Evolutionary conservation across 1,140 invertebrate genomes (phyloP).

Genomic region (Apis laboriosa): DNA sequence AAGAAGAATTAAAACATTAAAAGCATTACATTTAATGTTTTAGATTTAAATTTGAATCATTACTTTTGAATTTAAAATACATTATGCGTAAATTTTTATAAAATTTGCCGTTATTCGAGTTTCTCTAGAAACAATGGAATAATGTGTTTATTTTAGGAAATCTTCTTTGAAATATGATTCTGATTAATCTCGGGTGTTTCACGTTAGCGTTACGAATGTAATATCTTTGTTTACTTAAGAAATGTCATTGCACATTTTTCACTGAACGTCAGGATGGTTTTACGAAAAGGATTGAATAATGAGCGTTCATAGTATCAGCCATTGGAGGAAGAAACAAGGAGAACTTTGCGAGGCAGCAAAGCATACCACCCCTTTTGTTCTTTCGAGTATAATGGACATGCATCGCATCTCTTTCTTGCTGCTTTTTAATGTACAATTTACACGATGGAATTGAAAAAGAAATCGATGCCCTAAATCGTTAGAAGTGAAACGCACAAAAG

Average conservation of each 20-base stretch:
- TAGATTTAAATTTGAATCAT: too few relatives aligned
- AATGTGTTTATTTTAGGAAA: slow-evolving; percentile 19
- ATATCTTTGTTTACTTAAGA: slow-evolving; percentile 14
- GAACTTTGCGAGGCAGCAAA: slow-evolving; percentile 28
- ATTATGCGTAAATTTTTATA: background rate
- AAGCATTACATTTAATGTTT: too few relatives aligned
- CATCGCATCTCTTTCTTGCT: slow-evolving; percentile 31
- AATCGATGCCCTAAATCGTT: slow-evolving; percentile 51
- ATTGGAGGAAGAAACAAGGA: slow-evolving; percentile 8
- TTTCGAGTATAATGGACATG: slow-evolving; percentile 42
- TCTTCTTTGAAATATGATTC: slow-evolving; percentile 21
- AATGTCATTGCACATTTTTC: slow-evolving; percentile 38
- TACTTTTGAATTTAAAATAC: background rate
- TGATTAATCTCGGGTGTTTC: slow-evolving; percentile 31
- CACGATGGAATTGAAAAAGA: slow-evolving; percentile 43
- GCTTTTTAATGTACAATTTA: slow-evolving; percentile 38
- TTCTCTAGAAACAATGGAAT: background rate
- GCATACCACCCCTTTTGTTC: slow-evolving; percentile 38
- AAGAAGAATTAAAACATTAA: too few relatives aligned
- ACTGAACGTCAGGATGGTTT: slow-evolving; percentile 9
- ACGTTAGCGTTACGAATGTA: background rate
- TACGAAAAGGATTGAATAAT: slow-evolving; percentile 30
- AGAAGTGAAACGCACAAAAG: slow-evolving; percentile 29
- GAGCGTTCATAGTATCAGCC: slow-evolving; percentile 1
- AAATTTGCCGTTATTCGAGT: background rate